Percentiles rank a stretch among this genome's conserved stretches.
Conservation (phyloP, 1,140 invertebrate genomes). For the Temnothorax nylanderi region DNA sequence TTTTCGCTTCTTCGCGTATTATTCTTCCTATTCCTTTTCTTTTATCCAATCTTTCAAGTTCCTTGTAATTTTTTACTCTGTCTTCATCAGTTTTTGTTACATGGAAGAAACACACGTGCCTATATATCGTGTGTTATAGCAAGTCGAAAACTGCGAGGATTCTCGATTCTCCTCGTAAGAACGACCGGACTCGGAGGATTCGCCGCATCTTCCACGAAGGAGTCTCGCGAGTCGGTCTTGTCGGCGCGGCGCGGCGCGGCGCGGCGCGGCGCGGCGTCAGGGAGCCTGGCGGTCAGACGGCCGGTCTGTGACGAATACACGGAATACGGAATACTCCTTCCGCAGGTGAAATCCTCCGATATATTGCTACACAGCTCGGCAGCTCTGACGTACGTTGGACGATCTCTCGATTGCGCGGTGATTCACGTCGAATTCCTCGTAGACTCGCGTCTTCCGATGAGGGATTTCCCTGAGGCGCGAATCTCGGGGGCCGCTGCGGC, state of each 20-base stretch:
- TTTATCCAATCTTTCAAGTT: neutral
- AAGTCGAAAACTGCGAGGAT: neutral
- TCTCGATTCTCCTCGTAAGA: neutral
- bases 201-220: constrained; percentile 1
- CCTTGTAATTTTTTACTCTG: neutral
- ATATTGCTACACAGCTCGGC: neutral
- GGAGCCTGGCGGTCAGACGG: neutral
- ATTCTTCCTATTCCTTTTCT: neutral
- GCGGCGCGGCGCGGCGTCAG: too few relatives aligned
- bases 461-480: constrained; percentile 53
- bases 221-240: neutral
- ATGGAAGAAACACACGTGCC: neutral
- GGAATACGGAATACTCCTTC: neutral
- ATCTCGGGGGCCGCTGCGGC: neutral
- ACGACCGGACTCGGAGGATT: neutral
- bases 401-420: constrained; percentile 54
- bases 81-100: neutral
- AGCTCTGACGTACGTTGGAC: constrained; percentile 42
- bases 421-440: constrained; percentile 57
- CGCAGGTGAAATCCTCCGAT: constrained; percentile 15
- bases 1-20: neutral
- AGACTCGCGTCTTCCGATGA: constrained; percentile 33
- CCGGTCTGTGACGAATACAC: neutral
- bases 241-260: too few relatives aligned
- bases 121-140: neutral